Base-by-base conservation (phyloP, 2,888 invertebrate species). In the Rhagophthalmus giganteus region DNA sequence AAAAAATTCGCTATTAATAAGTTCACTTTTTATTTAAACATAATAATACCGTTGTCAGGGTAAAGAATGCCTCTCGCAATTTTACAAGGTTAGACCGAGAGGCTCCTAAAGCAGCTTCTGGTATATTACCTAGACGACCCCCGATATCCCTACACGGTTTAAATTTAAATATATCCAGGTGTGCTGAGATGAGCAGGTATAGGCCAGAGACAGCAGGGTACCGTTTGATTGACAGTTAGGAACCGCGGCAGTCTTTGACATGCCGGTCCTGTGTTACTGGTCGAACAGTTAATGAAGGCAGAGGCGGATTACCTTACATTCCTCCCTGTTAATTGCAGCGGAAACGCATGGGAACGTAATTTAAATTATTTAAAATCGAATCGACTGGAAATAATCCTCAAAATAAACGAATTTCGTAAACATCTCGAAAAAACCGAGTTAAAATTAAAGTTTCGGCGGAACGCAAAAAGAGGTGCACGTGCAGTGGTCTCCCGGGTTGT, bases 181-280 rank as follows among this genome's bases (percentile, higher is more conserved):
- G 60, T 60, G 54, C 55, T 45, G 38, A 56, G 58, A 52, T 47
- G 54, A 60, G 60, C 64, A 63, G 63, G 64, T 64, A 61, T 61
- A 59, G 62, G 58, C 63, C 63, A 67, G 67, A 71, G 70, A 71
- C 70, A 68, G 68, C 67, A 66, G 68, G 67, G 67, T 63, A 65
- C 67, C 68, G 54, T 42, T 60, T 70, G 72, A 72, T 72, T 72
- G 72, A 71, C 72, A 70, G 69, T 63, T 58, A 57, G 61, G 63
- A 65, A 63, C 66, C 67, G 67, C 69, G 69, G 70, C 67, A 57
- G 58, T 63, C 68, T 70, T 69, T 68, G 68, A 68, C 59, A 63
- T 56, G 54, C 57, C 61, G 57, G 56, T 54, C 47, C 55, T 59
- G 52, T 30, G 30, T 54, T 58, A 58, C 59, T 54, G 54, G 58